Evolutionary conservation across 2,113 vertebrate genomes (phyloP).

Genomic region (Vulpes lagopus): DNA sequence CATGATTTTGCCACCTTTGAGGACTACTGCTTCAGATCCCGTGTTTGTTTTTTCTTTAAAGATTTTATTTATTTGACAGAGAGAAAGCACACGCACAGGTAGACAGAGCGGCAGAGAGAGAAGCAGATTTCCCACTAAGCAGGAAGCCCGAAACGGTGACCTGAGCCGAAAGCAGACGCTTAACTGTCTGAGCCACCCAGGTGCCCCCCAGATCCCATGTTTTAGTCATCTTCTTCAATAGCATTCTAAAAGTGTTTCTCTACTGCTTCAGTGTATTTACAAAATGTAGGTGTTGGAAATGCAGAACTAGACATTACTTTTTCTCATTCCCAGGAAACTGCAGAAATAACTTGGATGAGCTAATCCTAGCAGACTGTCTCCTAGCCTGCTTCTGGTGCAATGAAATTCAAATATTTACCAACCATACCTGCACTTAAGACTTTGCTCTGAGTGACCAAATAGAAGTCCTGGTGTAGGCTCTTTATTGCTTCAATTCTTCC

Average conservation of each 20-base stretch:
- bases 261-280: neutral
- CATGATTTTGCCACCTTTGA: neutral
- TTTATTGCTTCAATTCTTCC: neutral
- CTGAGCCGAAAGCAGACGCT: too few relatives aligned
- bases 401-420: conserved; percentile 43
- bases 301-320: conserved; percentile 14
- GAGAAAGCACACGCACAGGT: too few relatives aligned
- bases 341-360: neutral
- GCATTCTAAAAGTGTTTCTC: neutral
- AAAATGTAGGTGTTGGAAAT: neutral
- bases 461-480: neutral
- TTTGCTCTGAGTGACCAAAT: neutral
- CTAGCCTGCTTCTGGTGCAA: neutral
- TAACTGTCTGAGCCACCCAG: too few relatives aligned
- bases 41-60: neutral
- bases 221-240: neutral
- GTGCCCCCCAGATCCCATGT: neutral
- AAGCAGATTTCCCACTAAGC: too few relatives aligned
- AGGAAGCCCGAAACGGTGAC: too few relatives aligned
- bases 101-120: too few relatives aligned
- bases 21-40: neutral
- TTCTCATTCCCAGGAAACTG: conserved; percentile 27
- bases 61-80: too few relatives aligned
- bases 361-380: neutral
- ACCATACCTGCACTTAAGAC: neutral